Percentiles rank a stretch among this genome's conserved stretches.
These are phyloP conservation scores for Mormyrops attenuatus DNA, from an alignment of 2,797 vertebrate species.

Conservation along the genomic window DNA sequence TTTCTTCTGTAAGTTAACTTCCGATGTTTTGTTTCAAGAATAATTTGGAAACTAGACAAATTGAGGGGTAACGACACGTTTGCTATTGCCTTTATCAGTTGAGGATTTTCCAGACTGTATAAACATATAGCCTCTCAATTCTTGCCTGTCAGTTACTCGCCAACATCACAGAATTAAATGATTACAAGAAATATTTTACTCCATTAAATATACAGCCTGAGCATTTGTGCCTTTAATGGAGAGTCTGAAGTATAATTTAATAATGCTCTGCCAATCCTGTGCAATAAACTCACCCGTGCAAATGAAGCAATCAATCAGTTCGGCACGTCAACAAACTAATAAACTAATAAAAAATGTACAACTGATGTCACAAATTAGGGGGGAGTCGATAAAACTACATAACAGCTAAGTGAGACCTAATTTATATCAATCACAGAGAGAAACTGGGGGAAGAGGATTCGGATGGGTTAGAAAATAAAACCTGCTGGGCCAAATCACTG, in stretches of 20 bases:
- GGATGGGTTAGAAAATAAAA: neutral
- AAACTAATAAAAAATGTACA: neutral
- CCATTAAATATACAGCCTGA: slow-evolving; percentile 25
- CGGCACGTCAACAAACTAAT: neutral
- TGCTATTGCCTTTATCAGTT: slow-evolving; percentile 17
- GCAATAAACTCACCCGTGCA: neutral
- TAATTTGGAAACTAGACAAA: neutral
- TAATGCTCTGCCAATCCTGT: neutral
- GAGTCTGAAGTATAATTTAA: neutral
- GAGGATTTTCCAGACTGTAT: neutral
- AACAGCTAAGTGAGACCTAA: neutral
- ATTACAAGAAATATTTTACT: slow-evolving; percentile 28
- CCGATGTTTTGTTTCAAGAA: neutral
- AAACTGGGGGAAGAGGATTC: neutral
- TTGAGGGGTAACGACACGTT: slow-evolving; percentile 3
- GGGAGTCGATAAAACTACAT: neutral
- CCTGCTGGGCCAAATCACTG: neutral
- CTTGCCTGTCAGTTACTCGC: neutral
- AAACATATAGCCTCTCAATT: neutral
- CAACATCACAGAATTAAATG: slow-evolving; percentile 31
- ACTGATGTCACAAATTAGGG: neutral
- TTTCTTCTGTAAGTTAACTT: neutral
- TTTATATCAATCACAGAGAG: neutral
- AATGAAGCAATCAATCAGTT: slow-evolving; percentile 3
- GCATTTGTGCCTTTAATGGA: neutral